A percentile compares a stretch with the other conserved stretches of the same genome.
These are phyloP conservation scores for Spilosoma lubricipeda DNA, from an alignment of 2,888 invertebrate species.

Conservation along the genomic window DNA sequence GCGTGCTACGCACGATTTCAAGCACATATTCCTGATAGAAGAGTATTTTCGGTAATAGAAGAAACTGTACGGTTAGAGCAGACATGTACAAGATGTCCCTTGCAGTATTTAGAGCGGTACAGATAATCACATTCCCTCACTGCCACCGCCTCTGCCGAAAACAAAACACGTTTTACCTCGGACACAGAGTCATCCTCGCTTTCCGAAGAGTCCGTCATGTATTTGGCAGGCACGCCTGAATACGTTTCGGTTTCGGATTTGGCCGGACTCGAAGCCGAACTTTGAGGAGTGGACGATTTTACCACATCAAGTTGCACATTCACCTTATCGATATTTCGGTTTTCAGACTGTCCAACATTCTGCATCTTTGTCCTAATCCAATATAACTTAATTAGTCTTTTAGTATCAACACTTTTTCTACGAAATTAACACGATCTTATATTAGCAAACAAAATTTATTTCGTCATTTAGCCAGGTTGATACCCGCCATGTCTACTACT, in stretches of 20 bases:
- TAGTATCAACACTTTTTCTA: conserved; percentile 84
- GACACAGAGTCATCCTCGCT: conserved; percentile 98
- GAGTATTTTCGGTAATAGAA: conserved; percentile 67
- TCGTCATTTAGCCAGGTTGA: conserved; percentile 89
- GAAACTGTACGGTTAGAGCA: conserved; percentile 75
- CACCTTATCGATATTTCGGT: conserved; percentile 93
- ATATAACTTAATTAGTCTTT: conserved; percentile 85
- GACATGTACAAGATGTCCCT: conserved; percentile 89
- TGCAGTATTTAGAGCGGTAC: conserved; percentile 88
- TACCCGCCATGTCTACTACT: conserved; percentile 93
- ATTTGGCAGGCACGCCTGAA: conserved; percentile 93
- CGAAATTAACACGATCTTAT: conserved; percentile 85
- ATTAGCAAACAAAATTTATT: conserved; percentile 87
- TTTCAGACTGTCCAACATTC: conserved; percentile 96
- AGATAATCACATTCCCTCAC: conserved; percentile 85
- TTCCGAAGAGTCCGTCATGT: conserved; percentile 97
- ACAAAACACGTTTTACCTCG: conserved; percentile 92
- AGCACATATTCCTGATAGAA: conserved; percentile 61
- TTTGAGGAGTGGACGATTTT: conserved; percentile 93
- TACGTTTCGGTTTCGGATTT: conserved; percentile 95
- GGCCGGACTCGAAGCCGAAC: conserved; percentile 93
- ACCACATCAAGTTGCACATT: conserved; percentile 90
- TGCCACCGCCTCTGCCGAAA: conserved; percentile 85
- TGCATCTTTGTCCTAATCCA: conserved; percentile 93
- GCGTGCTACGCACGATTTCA: conserved; percentile 70